Evolutionary conservation across 2,888 invertebrate genomes (phyloP).

Genomic region (Psylliodes chrysocephalus): DNA sequence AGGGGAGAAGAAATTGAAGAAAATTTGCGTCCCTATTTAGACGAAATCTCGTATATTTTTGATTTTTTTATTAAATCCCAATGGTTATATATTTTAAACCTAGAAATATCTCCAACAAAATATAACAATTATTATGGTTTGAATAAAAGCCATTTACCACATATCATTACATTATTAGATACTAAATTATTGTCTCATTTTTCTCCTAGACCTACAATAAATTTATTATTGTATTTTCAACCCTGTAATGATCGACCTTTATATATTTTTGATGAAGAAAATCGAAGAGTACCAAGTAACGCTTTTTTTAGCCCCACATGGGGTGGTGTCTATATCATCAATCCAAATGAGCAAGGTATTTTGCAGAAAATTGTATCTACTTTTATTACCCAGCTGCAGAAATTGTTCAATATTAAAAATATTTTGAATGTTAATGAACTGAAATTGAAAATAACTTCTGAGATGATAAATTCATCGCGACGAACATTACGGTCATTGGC

Average conservation of each 20-base stretch:
- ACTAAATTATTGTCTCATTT: conserved; percentile 89
- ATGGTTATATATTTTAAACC: conserved; percentile 83
- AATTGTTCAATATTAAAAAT: conserved; percentile 57
- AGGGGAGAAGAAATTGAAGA: conserved; percentile 76
- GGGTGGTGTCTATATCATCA: conserved; percentile 88
- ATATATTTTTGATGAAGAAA: conserved; percentile 72
- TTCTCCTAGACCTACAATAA: conserved; percentile 82
- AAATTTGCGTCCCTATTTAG: conserved; percentile 80
- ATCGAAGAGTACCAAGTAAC: conserved; percentile 65
- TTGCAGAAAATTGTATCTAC: conserved; percentile 77
- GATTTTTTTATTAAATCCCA: conserved; percentile 89
- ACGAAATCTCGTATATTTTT: conserved; percentile 75
- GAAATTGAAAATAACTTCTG: conserved; percentile 52
- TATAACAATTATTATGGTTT: conserved; percentile 68
- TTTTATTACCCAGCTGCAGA: conserved; percentile 69
- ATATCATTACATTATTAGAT: conserved; percentile 87
- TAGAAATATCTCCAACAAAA: conserved; percentile 78
- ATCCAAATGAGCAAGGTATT: conserved; percentile 71
- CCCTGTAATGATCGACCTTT: conserved; percentile 79
- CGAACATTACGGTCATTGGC: conserved; percentile 75
- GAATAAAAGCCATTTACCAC: conserved; percentile 77
- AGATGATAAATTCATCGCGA: conserved; percentile 60
- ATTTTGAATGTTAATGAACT: conserved; percentile 53
- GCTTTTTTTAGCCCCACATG: conserved; percentile 87
- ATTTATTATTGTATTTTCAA: conserved; percentile 85